phyloP scores from a whole-genome alignment of 2,113 vertebrate species.

The Prinia subflava region DNA sequence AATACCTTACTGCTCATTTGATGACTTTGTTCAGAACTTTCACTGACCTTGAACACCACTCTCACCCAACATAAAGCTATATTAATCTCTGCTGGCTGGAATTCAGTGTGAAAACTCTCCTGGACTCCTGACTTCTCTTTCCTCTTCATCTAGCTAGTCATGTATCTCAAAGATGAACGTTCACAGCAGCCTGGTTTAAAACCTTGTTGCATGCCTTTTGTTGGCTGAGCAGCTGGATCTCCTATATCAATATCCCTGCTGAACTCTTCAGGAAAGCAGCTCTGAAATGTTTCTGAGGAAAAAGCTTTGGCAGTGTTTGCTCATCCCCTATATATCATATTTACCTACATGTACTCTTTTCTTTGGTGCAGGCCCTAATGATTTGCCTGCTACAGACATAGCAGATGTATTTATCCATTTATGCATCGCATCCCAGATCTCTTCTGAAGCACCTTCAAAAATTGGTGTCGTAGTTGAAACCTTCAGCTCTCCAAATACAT shows the following conservation, averaged over 20 bases:
- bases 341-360: not conserved
- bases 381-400: not conserved
- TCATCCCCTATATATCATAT: not conserved
- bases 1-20: not conserved
- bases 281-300: not conserved
- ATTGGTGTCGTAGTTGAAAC: not conserved
- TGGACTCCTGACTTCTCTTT: not conserved
- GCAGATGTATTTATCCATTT: not conserved
- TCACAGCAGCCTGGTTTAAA: not conserved
- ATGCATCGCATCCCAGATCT: not conserved
- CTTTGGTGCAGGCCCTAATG: not conserved
- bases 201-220: not conserved
- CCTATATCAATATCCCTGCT: not conserved
- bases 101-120: not conserved
- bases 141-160: not conserved
- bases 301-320: not conserved
- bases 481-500: not conserved
- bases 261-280: not conserved
- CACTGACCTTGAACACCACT: not conserved
- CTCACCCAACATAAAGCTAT: not conserved
- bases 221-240: not conserved
- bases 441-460: not conserved
- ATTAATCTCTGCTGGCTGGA: not conserved
- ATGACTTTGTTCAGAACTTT: not conserved
- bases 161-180: not conserved